These are phyloP conservation scores for Lypha dubia DNA, from an alignment of 2,888 invertebrate species.

Conservation along the genomic window DNA sequence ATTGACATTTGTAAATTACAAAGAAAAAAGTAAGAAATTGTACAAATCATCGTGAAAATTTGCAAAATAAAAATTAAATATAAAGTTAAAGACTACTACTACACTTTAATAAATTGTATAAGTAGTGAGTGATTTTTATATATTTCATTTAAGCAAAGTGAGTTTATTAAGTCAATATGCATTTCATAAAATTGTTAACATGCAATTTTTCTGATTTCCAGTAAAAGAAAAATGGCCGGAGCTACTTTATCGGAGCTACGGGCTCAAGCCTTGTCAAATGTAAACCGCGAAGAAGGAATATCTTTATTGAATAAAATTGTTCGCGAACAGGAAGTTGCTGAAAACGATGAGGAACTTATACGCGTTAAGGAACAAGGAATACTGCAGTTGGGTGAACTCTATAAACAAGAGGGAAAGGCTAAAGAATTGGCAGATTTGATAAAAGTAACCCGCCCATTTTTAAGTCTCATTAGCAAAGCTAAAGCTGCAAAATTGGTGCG, in stretches of 20 bases:
- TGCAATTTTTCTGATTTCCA: constrained; percentile 41
- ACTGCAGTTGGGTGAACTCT: constrained; percentile 94
- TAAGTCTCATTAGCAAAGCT: constrained; percentile 97
- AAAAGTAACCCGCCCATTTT: constrained; percentile 96
- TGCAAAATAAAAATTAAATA: constrained; percentile 59
- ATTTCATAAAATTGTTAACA: neutral
- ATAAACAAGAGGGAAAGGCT: constrained; percentile 96
- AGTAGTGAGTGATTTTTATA: constrained; percentile 23
- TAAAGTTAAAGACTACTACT: constrained; percentile 40
- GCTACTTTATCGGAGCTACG: constrained; percentile 95
- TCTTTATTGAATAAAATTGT: constrained; percentile 90
- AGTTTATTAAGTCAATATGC: constrained; percentile 33
- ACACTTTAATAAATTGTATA: constrained; percentile 32
- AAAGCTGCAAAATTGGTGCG: constrained; percentile 99
- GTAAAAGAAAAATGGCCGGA: constrained; percentile 89
- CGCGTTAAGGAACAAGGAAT: constrained; percentile 97
- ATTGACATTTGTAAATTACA: constrained; percentile 74
- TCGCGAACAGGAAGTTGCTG: constrained; percentile 89
- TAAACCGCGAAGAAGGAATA: constrained; percentile 90
- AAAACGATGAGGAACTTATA: constrained; percentile 95
- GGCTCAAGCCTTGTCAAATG: constrained; percentile 89
- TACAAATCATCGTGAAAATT: constrained; percentile 73
- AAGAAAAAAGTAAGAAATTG: constrained; percentile 74
- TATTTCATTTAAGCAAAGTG: constrained; percentile 41
- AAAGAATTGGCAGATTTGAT: constrained; percentile 96